Evolutionary conservation across 2,888 invertebrate genomes (phyloP).

Genomic region (Clitarchus hookeri): DNA sequence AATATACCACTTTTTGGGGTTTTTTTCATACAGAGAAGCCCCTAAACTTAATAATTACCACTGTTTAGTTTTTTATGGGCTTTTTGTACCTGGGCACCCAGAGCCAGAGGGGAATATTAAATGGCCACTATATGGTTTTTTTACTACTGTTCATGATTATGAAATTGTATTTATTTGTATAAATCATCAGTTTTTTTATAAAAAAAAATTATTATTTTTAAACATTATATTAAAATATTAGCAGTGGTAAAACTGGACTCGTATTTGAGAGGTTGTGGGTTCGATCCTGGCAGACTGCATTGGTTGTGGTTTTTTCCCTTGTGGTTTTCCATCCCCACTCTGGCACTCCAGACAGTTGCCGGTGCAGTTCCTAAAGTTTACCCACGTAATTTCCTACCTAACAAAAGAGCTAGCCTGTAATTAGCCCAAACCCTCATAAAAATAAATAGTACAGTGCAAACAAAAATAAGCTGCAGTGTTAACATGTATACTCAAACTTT

Average conservation of each 20-base stretch:
- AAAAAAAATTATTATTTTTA: no score
- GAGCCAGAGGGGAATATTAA: neutral
- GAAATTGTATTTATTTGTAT: no score
- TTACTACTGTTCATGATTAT: neutral
- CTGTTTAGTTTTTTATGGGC: neutral
- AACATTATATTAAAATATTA: no score
- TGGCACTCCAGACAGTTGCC: neutral
- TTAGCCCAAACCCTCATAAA: neutral
- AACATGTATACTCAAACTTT: neutral
- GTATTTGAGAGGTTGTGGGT: neutral
- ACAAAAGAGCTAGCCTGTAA: neutral
- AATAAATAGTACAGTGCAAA: neutral
- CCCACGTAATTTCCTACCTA: neutral
- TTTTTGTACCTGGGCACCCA: neutral
- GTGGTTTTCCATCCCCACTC: neutral
- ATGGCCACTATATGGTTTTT: neutral
- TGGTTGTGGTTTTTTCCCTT: neutral
- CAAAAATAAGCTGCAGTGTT: neutral
- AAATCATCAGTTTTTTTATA: no score
- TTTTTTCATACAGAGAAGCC: no score
- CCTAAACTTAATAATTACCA: no score
- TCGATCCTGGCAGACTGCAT: neutral
- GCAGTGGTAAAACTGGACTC: neutral
- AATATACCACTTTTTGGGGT: no score
- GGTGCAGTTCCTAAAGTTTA: neutral